Evolutionary conservation across 2,797 vertebrate species (phyloP).

Genomic region (Amblyopsis hoosieri): DNA sequence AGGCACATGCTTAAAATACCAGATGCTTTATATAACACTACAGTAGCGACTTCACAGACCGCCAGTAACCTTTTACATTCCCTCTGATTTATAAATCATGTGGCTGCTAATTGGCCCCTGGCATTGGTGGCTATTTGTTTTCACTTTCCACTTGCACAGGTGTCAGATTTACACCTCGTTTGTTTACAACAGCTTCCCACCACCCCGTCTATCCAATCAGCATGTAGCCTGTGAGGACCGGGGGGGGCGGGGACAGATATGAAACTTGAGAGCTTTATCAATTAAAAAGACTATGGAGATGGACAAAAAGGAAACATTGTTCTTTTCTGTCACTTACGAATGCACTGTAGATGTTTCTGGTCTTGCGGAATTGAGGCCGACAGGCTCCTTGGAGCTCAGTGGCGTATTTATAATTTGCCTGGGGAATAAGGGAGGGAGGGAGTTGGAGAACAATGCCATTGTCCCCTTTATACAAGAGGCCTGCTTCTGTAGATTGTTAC

Average conservation of each 20-base stretch:
- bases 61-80: neutral
- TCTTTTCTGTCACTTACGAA: slow-evolving; percentile 60
- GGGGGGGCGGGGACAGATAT: slow-evolving; percentile 65
- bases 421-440: slow-evolving; percentile 58
- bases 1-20: too few relatives aligned
- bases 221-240: slow-evolving; percentile 46
- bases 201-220: slow-evolving; percentile 53
- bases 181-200: slow-evolving; percentile 49
- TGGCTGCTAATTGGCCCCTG: slow-evolving; percentile 4
- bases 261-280: slow-evolving; percentile 59
- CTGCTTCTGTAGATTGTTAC: slow-evolving; percentile 62
- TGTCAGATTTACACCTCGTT: slow-evolving; percentile 41
- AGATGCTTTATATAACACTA: too few relatives aligned
- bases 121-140: slow-evolving; percentile 19
- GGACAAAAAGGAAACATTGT: slow-evolving; percentile 60
- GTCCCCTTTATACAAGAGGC: slow-evolving; percentile 50
- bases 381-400: slow-evolving; percentile 70
- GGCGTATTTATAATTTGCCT: slow-evolving; percentile 75
- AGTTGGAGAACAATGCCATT: slow-evolving; percentile 69
- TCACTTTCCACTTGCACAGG: slow-evolving; percentile 41
- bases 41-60: neutral
- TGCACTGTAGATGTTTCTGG: slow-evolving; percentile 61
- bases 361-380: slow-evolving; percentile 67
- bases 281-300: slow-evolving; percentile 65
- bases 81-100: neutral